Evolutionary conservation across 1,140 invertebrate genomes (phyloP).

Genomic region (Phenacoccus solenopsis): DNA sequence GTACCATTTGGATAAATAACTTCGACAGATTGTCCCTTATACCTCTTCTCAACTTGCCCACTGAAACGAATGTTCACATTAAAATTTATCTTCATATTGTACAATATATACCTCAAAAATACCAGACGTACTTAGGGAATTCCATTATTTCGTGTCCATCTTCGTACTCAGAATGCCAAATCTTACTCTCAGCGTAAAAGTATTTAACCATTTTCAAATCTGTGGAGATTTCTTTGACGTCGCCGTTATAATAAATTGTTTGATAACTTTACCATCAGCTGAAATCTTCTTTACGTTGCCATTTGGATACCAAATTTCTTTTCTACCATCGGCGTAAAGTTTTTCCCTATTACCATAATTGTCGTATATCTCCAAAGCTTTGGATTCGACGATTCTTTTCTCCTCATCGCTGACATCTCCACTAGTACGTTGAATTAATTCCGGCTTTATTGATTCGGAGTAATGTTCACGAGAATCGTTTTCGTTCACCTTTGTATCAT

Average conservation of each 20-base stretch:
- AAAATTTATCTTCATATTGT: constrained; percentile 22
- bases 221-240: constrained; percentile 69
- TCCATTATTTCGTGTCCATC: constrained; percentile 75
- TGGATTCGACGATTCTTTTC: neutral
- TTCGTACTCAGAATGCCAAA: constrained; percentile 69
- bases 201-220: constrained; percentile 66
- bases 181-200: constrained; percentile 66
- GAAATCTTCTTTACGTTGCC: constrained; percentile 73
- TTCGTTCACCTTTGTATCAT: neutral
- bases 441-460: neutral
- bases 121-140: constrained; percentile 62
- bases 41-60: constrained; percentile 70
- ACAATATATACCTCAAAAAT: constrained; percentile 39
- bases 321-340: constrained; percentile 43
- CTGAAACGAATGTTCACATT: constrained; percentile 36
- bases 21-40: constrained; percentile 65
- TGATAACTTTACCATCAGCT: constrained; percentile 55
- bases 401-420: neutral
- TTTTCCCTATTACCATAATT: constrained; percentile 30
- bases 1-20: constrained; percentile 68
- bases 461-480: neutral
- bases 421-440: no score
- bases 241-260: constrained; percentile 82
- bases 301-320: constrained; percentile 62
- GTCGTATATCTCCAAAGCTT: neutral